Evolutionary conservation across 30 jellyfish, hydroid and myxozoan species (phyloP).

Genomic region (Hydra vulgaris): DNA sequence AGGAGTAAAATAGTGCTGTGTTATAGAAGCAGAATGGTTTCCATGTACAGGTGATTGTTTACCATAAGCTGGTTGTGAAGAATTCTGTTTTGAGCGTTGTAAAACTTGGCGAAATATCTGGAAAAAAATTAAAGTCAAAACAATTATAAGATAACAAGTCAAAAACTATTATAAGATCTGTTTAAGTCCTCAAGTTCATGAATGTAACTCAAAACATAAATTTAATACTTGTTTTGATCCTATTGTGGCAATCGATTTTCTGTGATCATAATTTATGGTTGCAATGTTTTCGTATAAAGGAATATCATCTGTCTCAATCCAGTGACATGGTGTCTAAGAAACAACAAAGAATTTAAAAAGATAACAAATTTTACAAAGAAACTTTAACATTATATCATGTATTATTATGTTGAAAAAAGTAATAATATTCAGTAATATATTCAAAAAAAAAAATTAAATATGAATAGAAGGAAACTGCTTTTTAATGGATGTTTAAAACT

Average conservation of each 20-base stretch:
- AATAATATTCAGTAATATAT: too few species aligned
- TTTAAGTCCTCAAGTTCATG: too few species aligned
- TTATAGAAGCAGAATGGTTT: slow-evolving; percentile 61
- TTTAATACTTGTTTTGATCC: slow-evolving; percentile 2
- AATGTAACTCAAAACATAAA: background rate
- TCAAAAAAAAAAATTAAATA: too few species aligned
- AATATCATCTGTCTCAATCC: background rate
- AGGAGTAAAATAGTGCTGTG: slow-evolving; percentile 20
- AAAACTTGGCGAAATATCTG: slow-evolving; percentile 71
- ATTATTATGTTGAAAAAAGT: too few species aligned
- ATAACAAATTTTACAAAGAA: too few species aligned
- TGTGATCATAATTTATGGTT: slow-evolving; percentile 40
- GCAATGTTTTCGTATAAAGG: background rate
- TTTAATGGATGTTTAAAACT: too few species aligned
- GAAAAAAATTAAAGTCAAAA: background rate
- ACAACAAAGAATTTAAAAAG: too few species aligned
- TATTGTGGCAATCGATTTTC: slow-evolving; percentile 51
- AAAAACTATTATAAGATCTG: too few species aligned
- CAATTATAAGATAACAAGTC: too few species aligned
- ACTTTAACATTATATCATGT: too few species aligned
- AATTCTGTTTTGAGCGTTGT: slow-evolving; percentile 83
- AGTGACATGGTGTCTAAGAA: background rate
- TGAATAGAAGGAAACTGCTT: too few species aligned
- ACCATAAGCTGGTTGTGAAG: slow-evolving; percentile 36
- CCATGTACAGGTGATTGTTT: slow-evolving; percentile 97